Evolutionary conservation across 2,888 invertebrate genomes (phyloP), one percentile per base, ranked within the genome.

Genomic region (Prionchulus punctatus): DNA sequence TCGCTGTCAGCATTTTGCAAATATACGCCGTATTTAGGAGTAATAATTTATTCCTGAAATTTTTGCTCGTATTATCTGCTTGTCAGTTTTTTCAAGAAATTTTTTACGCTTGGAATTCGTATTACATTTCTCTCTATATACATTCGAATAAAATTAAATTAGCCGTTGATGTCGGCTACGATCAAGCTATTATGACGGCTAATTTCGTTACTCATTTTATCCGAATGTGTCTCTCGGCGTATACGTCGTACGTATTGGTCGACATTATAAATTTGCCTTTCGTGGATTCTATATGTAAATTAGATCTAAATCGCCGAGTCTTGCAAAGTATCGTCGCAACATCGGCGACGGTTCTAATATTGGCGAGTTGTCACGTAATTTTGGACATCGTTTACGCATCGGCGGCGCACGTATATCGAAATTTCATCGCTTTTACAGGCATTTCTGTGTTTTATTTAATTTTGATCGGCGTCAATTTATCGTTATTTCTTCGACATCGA

Each of bases 381-480:
- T 27, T 48, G 7, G 54, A 54, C 30, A 25, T 48, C 3, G 26
- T 47, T 15, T 54, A 54, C 30, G 48, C 54, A 7, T 3, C 25
- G 23, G 30, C 15, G 23, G 30, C 27, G 48, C 48, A 47, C 48
- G 26, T 47, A 30, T 54, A 54, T 30, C 54, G 54, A 15, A 54
- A 18, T 2, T 43, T 54, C 4, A 21, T 54, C 30, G 54, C 47
- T 3, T 54, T 47, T 23, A 54, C 54, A 2, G 54, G 54, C 28
- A 47, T 54, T 43, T 42, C 54, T 2, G 54, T 54, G 23, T 54
- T 54, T 43, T 54, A 54, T 31, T 12, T 43, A 15, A 21, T 2
- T 36, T 3, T 45, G 27, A 47, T 47, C 45, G 54, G 47, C 25
- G 23, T 54, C 4, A 18, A n/a, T 21, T 18, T 54, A n/a, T 25